Conservation (phyloP, 2,113 vertebrate species). For the Anguilla japonica region DNA sequence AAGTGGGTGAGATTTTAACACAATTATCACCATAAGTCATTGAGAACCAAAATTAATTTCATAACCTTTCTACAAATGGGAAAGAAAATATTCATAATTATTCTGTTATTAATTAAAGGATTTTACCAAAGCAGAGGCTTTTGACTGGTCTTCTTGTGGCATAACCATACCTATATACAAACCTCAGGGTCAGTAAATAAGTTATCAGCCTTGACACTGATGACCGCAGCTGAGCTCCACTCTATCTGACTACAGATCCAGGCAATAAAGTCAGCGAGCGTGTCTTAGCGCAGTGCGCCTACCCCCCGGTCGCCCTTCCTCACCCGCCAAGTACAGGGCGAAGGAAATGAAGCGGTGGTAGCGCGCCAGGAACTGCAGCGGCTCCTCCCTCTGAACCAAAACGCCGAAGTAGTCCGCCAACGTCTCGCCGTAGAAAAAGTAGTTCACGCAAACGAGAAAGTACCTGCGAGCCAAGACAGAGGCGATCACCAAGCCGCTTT, state of each 20-base stretch:
- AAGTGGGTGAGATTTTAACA: neutral
- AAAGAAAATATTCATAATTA: neutral
- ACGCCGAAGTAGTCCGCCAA: constrained; percentile 95
- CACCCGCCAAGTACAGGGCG: constrained; percentile 91
- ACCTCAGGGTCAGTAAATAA: neutral
- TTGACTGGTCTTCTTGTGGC: neutral
- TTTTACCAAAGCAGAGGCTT: neutral
- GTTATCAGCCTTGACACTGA: neutral
- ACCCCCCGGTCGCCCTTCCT: constrained; percentile 36
- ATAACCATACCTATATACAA: neutral
- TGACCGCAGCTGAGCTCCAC: neutral
- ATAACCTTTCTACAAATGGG: neutral
- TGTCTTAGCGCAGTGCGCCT: neutral
- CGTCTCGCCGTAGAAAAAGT: constrained; percentile 98
- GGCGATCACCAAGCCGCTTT: neutral
- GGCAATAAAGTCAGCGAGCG: neutral
- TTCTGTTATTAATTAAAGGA: neutral
- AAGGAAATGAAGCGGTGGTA: constrained; percentile 99
- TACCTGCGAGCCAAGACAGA: constrained; percentile 74
- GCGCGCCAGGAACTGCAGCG: constrained; percentile 92
- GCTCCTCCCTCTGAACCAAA: constrained; percentile 90
- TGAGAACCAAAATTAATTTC: neutral
- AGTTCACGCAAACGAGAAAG: constrained; percentile 95
- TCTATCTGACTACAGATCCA: neutral
- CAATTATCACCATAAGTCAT: neutral